Base-by-base conservation (phyloP, 2,888 invertebrate genomes). In the Psylliodes chrysocephalus region DNA sequence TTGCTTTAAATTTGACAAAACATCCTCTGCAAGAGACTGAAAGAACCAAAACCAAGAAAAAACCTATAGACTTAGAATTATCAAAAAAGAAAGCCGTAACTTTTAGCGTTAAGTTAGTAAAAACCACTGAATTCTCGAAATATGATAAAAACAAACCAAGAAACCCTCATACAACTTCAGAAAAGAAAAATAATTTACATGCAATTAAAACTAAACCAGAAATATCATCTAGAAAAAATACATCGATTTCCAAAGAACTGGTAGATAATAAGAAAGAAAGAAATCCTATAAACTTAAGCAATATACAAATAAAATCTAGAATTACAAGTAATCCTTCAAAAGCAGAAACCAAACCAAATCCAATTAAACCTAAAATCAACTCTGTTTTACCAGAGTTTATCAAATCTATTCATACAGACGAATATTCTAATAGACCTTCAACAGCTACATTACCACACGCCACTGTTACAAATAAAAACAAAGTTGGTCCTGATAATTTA, bases 381-480 rank as follows among this genome's bases (percentile, higher is more conserved):
- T n/a, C n/a, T n/a, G n/a, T 33, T 14, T 18, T 42, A 33, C 8
- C 44, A 42, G 38, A 52, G 44, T 19, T 25, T 19, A 44, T 18
- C 12, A 62, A 51, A 28, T 51, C 63, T 1, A 42, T 51, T 35
- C 49, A 44, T 25, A 17, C 14, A 19, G 14, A n/a, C 4, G 38
- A 8, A 42, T 3, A 42, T 42, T 8, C 44, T n/a, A n/a, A n/a
- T n/a, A 69, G 83, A 67, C 83, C 83, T 3, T 71, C 79, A 68
- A 83, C 83, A 2, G 82, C 83, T 5, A 82, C 82, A 8, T 68
- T 83, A 60, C 70, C 75, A 60, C 78, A 77, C 71, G 79, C 78
- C 1, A 81, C 78, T 56, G 79, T 82, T 38, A 78, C 80, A 1
- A 64, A 40, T 35, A 15, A 28, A 10, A 38, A 35, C 18, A 54